phyloP scores from a whole-genome alignment of 2,113 vertebrate species.

The Silurus asotus region DNA sequence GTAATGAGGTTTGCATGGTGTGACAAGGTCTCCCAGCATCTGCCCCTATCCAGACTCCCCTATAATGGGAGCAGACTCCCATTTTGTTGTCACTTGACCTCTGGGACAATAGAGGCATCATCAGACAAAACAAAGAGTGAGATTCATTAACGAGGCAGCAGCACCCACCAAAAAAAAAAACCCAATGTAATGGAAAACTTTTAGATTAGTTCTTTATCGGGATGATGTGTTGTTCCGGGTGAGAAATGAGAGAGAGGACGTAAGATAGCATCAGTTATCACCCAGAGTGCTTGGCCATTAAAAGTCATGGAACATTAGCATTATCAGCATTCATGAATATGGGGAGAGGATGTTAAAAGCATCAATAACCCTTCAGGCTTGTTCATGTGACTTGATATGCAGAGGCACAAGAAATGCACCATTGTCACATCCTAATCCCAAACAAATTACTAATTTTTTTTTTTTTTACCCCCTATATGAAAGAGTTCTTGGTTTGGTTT shows the following conservation, averaged over 20 bases:
- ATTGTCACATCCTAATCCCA: background rate
- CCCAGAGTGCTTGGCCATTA: slow-evolving; percentile 73
- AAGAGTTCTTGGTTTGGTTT: background rate
- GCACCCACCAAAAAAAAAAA: background rate
- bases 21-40: slow-evolving; percentile 57
- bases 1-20: slow-evolving; percentile 69
- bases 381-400: slow-evolving; percentile 36
- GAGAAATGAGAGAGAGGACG: slow-evolving; percentile 40
- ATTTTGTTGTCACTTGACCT: slow-evolving; percentile 63
- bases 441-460: background rate
- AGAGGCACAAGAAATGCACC: slow-evolving; percentile 18
- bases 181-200: slow-evolving; percentile 17
- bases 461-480: too few relatives aligned
- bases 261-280: slow-evolving; percentile 67
- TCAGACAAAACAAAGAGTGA: slow-evolving; percentile 41
- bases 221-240: slow-evolving; percentile 36
- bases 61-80: slow-evolving; percentile 54
- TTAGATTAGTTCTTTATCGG: slow-evolving; percentile 30
- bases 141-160: background rate
- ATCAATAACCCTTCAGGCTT: slow-evolving; percentile 72
- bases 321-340: slow-evolving; percentile 73
- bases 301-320: slow-evolving; percentile 74
- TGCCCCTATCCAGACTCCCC: slow-evolving; percentile 50
- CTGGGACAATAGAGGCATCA: slow-evolving; percentile 49
- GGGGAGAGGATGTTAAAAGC: slow-evolving; percentile 68